Conservation (phyloP, 2,113 vertebrate species). For the Zosterops borbonicus region DNA sequence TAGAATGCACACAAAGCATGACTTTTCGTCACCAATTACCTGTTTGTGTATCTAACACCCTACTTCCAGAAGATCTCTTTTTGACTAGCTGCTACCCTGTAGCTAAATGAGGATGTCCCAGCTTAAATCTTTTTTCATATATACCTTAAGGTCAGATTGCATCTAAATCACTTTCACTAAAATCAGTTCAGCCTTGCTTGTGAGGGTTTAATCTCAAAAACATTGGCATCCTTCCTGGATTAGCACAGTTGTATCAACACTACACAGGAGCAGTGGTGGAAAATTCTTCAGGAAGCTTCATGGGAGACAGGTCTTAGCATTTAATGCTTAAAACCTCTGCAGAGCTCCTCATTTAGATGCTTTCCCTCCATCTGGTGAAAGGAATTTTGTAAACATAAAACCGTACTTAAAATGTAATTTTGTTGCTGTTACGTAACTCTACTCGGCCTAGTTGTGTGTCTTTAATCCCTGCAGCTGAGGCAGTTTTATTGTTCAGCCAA, state of each 20-base stretch:
- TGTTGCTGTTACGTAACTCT: conserved; percentile 2
- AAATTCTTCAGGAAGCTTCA: neutral
- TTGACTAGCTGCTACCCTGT: neutral
- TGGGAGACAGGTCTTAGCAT: neutral
- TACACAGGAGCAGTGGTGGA: neutral
- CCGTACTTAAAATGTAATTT: neutral
- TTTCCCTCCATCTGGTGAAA: conserved; percentile 26
- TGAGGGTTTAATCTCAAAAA: neutral
- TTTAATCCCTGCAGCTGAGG: conserved; percentile 35
- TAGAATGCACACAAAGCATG: neutral
- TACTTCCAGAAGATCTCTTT: neutral
- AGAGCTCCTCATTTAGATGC: neutral
- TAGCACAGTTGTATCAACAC: neutral
- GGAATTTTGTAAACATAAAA: conserved; percentile 27
- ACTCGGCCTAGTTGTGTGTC: conserved; percentile 7
- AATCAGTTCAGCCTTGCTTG: neutral
- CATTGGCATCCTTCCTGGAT: neutral
- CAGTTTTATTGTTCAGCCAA: neutral
- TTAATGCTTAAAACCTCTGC: conserved; percentile 19
- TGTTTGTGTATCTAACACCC: neutral
- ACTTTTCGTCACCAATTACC: neutral
- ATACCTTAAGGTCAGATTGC: neutral
- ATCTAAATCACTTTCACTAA: neutral
- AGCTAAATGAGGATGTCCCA: neutral
- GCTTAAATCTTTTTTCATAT: neutral